Base-by-base conservation (phyloP, 2,113 vertebrate species). In the Bombycilla garrulus region DNA sequence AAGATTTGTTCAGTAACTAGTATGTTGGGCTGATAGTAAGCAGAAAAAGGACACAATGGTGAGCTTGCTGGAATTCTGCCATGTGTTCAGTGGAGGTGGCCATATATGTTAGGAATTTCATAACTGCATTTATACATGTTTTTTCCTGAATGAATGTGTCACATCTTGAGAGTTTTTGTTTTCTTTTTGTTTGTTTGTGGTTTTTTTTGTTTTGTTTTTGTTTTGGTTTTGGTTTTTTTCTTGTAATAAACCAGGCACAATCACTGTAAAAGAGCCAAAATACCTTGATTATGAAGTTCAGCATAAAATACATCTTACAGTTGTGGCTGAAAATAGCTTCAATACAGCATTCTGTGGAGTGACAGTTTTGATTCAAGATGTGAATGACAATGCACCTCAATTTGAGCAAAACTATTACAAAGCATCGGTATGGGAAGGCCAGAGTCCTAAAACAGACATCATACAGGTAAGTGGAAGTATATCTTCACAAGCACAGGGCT, bases 251-350 rank as follows among this genome's bases (percentile, higher is more conserved):
- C 74, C 81, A 99, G 99, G 99, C 91, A 97, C 97, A 79, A 98
- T 99, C 92, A 98, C 97, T 26, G 97, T 99, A 70, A 98, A 98
- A 96, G 97, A 98, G 26, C 97, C 98, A n/a, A 96, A 94, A 44
- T 94, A 97, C 47, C 98, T 99, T 86, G 98, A 99, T 96, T 99
- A 98, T 93, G 99, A 99, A 97, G 76, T 90, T 88, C 97, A 93
- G 77, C 87, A 61, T 42, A 97, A 98, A 92, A 86, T 98, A 15
- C 97, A 96, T 45, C 96, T 99, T 89, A 97, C 98, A 45, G 79
- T 99, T 69, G 92, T 99, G 95, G 99, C 98, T 62, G 98, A 98
- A 95, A 98, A 86, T 48, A 90, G 92, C 22, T 91, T 97, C 26
- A 97, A 96, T 80, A 98, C 97, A 15, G 97, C 97, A 2, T 97